Conservation (phyloP, 2,888 invertebrate genomes). For the Sphaeridia pumilis region DNA sequence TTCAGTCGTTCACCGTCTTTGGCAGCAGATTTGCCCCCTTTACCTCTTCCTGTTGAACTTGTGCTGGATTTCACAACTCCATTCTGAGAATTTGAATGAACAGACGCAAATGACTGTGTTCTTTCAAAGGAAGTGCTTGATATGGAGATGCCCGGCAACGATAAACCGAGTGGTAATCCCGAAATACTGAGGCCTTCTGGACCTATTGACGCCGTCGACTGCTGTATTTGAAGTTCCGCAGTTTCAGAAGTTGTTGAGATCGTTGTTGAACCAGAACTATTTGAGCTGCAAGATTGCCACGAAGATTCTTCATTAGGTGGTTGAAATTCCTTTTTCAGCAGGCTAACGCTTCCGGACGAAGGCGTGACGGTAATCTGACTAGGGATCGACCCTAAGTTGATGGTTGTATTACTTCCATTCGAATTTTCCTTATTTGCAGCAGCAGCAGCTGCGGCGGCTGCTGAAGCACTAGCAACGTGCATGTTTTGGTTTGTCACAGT, state of each 20-base stretch:
- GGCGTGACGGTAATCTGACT: constrained; percentile 10
- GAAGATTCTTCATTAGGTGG: constrained; percentile 35
- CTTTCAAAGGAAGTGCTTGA: background rate
- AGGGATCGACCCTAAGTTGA: constrained; percentile 8
- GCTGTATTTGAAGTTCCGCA: constrained; percentile 33
- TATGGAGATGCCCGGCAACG: background rate
- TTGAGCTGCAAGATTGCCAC: constrained; percentile 35
- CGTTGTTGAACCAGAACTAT: constrained; percentile 64
- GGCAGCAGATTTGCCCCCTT: constrained; percentile 20
- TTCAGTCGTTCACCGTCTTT: constrained; percentile 32
- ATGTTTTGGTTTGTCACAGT: constrained; percentile 37
- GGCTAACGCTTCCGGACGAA: constrained; percentile 19
- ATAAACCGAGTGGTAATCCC: background rate
- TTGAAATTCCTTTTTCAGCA: constrained; percentile 35
- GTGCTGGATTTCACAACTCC: constrained; percentile 25
- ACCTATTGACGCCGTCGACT: constrained; percentile 4
- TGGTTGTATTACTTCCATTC: constrained; percentile 18
- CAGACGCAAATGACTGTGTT: too few relatives aligned
- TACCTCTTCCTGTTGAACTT: constrained; percentile 12
- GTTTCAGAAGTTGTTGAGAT: constrained; percentile 63
- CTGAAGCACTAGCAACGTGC: constrained; percentile 18
- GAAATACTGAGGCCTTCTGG: background rate
- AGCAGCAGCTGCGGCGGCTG: constrained; percentile 23
- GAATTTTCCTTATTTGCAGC: constrained; percentile 33
- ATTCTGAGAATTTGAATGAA: constrained; percentile 23